A percentile compares a stretch with the other conserved stretches of the same genome.
Evolutionary conservation across 1,140 invertebrate genomes (phyloP).

Genomic region (Zophobas morio): DNA sequence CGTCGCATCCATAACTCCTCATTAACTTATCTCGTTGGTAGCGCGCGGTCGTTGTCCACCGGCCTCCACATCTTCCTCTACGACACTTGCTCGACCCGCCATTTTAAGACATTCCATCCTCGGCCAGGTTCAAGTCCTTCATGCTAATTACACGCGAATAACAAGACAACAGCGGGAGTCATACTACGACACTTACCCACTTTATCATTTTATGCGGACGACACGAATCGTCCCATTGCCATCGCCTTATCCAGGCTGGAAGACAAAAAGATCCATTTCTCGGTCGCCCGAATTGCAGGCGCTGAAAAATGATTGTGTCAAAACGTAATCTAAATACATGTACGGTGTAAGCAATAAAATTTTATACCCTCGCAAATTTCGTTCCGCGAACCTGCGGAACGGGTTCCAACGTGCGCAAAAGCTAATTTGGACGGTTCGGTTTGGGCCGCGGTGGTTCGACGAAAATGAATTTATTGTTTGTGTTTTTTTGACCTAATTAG

Average conservation of each 20-base stretch:
- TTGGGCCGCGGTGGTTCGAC: background rate
- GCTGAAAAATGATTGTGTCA: background rate
- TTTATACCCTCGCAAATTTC: slow-evolving; percentile 37
- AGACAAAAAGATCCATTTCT: too few species aligned
- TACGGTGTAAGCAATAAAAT: slow-evolving; percentile 14
- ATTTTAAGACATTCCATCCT: slow-evolving; percentile 19
- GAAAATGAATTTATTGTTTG: too few species aligned
- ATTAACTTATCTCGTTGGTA: slow-evolving; percentile 38
- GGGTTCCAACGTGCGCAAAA: slow-evolving; percentile 1
- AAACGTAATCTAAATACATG: slow-evolving; percentile 19
- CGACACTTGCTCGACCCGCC: slow-evolving; percentile 1
- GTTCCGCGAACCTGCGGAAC: background rate
- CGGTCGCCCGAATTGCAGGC: too few species aligned
- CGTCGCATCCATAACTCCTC: slow-evolving; percentile 25
- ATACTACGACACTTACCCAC: slow-evolving; percentile 1
- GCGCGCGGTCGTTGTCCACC: slow-evolving; percentile 35
- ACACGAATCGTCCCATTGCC: background rate
- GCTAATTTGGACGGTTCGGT: background rate
- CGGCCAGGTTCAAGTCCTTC: background rate
- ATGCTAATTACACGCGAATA: slow-evolving; percentile 34
- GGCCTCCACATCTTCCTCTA: slow-evolving; percentile 16
- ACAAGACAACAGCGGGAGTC: background rate
- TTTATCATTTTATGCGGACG: background rate
- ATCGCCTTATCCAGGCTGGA: too few species aligned
- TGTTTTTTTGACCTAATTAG: too few species aligned